Evolutionary conservation across 1,140 invertebrate genomes (phyloP), one percentile per base, ranked within the genome.

Genomic region (Liolophura sinensis): DNA sequence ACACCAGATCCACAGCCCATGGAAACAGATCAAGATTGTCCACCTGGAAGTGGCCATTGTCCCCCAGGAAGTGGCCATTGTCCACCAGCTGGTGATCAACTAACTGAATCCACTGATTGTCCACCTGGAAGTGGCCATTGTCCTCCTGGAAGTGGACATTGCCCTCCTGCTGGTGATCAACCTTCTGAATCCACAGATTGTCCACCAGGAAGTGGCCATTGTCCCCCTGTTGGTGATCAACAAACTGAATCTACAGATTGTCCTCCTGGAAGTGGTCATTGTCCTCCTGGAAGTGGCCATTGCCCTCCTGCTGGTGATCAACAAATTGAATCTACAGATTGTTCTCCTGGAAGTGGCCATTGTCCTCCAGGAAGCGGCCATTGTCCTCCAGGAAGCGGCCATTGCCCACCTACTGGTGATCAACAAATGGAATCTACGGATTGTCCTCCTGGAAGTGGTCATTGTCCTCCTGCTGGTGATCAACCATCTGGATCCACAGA

Each of bases 51-150:
- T 50, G 20, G 55, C 16, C 24, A n/a, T 16, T 57, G 55, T 20
- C 24, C 24, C 9, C 20, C 54, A 7, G 54, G 54, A 51, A 51
- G 49, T 51, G 49, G 49, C 14, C 49, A 51, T n/a, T 55, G 54
- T n/a, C n/a, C n/a, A 9, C 55, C 55, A 12, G 55, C 12, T 24
- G 31, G 55, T 57, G 55, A 57, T 6, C 24, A 16, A n/a, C 7
- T 27, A 1, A 31, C 15, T 24, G 15, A 31, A 24, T 5, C 16
- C 6, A 24, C 55, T 12, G 55, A 16, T 24, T 57, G 55, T 57
- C 22, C n/a, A n/a, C 54, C 54, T 55, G 54, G 54, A 12, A 55
- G 54, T n/a, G 54, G 54, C 9, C 20, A 55, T n/a, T 55, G 54
- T 55, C 20, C 24, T 16, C 24, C 55, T 16, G 55, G 55, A 54